Evolutionary conservation across 2,113 vertebrate genomes (phyloP).

Genomic region (pig (Sus scrofa)): T2T-Sscrofa CM000819.6:74076001-74076500

Average conservation of each 20-base stretch:
- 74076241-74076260: background rate
- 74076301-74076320: background rate
- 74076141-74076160: background rate
- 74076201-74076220: no score
- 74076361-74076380: background rate
- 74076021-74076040: background rate
- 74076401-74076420: slow-evolving; percentile 14
- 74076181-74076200: background rate
- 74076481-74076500: background rate
- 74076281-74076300: background rate
- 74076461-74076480: no score
- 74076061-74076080: background rate
- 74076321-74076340: background rate
- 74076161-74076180: background rate
- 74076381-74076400: slow-evolving; percentile 2
- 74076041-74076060: background rate
- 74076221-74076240: background rate
- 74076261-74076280: background rate
- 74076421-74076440: background rate
- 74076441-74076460: no score
- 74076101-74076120: background rate
- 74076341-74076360: background rate
- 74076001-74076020: background rate
- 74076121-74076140: background rate
- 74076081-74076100: slow-evolving; percentile 1